These are phyloP conservation scores for Melieria crassipennis DNA, from an alignment of 2,888 invertebrate genomes.

Conservation along the genomic window DNA sequence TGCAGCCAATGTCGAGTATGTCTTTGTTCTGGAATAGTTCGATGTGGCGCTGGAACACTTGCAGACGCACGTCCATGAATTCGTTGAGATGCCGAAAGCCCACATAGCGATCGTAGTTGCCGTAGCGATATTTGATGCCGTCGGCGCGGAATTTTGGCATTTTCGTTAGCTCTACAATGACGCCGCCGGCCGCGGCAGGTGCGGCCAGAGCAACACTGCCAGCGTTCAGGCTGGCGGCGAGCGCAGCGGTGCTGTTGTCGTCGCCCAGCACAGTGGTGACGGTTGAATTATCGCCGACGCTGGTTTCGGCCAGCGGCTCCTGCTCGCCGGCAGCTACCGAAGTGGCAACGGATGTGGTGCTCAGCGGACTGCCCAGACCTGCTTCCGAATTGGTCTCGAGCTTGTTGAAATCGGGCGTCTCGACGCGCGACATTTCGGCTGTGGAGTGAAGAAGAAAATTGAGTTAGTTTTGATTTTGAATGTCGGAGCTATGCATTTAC, in stretches of 20 bases:
- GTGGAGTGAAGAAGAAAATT: background rate
- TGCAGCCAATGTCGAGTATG: constrained; percentile 97
- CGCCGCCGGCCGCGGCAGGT: constrained; percentile 27
- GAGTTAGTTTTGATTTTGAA: background rate
- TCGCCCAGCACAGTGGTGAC: constrained; percentile 36
- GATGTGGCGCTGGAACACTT: constrained; percentile 79
- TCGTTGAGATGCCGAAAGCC: constrained; percentile 90
- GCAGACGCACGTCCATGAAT: constrained; percentile 84
- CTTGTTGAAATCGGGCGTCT: constrained; percentile 56
- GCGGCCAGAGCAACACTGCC: constrained; percentile 12
- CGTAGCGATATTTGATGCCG: constrained; percentile 87
- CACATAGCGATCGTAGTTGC: constrained; percentile 97
- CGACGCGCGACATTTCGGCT: constrained; percentile 51
- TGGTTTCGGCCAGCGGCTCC: constrained; percentile 46
- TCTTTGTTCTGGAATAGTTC: constrained; percentile 90
- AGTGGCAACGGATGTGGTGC: constrained; percentile 53
- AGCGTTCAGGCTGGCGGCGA: constrained; percentile 11
- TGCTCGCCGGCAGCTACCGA: constrained; percentile 52
- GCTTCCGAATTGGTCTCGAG: constrained; percentile 46
- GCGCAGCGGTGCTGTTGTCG: constrained; percentile 17
- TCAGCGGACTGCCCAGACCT: constrained; percentile 53
- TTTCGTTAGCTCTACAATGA: constrained; percentile 39
- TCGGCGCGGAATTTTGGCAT: constrained; percentile 74
- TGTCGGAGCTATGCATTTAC: background rate
- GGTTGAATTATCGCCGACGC: constrained; percentile 32